These are phyloP conservation scores for Coracopsis vasa DNA, from an alignment of 2,113 vertebrate genomes.

Conservation along the genomic window DNA sequence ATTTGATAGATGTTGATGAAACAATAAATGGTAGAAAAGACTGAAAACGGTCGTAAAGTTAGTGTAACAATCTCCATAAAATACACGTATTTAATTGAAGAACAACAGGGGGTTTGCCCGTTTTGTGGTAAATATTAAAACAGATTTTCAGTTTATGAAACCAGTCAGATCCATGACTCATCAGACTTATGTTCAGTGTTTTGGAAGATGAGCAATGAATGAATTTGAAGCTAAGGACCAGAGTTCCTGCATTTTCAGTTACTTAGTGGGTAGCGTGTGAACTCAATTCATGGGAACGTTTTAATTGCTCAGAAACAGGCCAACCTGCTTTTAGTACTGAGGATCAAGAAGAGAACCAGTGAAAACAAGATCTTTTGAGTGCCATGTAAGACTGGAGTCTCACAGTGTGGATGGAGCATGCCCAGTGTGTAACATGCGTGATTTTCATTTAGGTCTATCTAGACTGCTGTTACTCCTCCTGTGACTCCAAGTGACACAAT, in stretches of 20 bases:
- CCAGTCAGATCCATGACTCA: neutral
- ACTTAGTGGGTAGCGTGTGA: neutral
- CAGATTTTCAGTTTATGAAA: neutral
- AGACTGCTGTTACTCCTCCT: neutral
- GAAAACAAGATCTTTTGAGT: neutral
- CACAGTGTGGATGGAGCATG: neutral
- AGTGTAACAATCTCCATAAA: neutral
- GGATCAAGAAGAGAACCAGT: neutral
- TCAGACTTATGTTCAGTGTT: neutral
- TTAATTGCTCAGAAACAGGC: neutral
- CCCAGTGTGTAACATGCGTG: neutral
- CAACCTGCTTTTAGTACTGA: neutral
- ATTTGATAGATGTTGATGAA: neutral
- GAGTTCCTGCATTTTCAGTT: neutral
- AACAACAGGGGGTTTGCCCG: neutral
- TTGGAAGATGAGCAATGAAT: neutral
- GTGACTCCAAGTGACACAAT: neutral
- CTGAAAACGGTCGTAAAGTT: neutral
- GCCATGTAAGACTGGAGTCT: neutral
- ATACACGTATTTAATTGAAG: neutral
- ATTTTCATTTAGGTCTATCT: neutral
- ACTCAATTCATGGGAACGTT: neutral
- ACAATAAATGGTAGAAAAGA: neutral
- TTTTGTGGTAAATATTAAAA: neutral
- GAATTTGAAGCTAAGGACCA: neutral